Evolutionary conservation across 1,140 invertebrate genomes (phyloP), one percentile per base, ranked within the genome.

Genomic region (Halesus radiatus): DNA sequence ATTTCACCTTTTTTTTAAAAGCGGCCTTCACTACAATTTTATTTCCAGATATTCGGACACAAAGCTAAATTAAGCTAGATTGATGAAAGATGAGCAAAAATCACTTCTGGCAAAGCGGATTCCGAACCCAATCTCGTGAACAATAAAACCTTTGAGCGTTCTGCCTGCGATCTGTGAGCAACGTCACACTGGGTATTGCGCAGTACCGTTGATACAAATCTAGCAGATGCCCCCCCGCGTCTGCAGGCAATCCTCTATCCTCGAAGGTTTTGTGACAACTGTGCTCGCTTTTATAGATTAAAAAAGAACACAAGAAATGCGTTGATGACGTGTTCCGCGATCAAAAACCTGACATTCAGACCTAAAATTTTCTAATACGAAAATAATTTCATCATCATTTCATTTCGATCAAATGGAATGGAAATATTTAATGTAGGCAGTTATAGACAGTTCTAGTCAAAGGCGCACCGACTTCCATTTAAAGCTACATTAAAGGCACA

Each of bases 51-150:
- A 53, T n/a, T 53, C 16, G 68, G 54, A 53, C 52, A 72, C 68
- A 26, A 72, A 72, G 68, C 68, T 16, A 52, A 52, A 22, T 26
- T 53, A 72, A 72, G 68, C 68, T 23, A 29, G 32, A 37, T 32
- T 37, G 68, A 53, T 72, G 68, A 72, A 72, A 72, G 68, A 72
- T 54, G 68, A 72, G 26, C 26, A 20, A 22, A 15, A 53, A 18
- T 72, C 13, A 20, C 45, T 52, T 18, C 45, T 50, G 18, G 68
- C 23, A 52, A 72, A 72, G 68, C 50, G 68, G 68, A 72, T 72
- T 72, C 13, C 45, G 7, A n/a, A 26, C 62, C 22, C 62, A n/a
- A n/a, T 72, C 29, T 32, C n/a, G 8, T 7, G 37, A 6, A 72
- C 68, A 72, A 15, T 52, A 52, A 72, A 72, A 72, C 45, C 68